Base-by-base conservation (phyloP, 2,888 invertebrate genomes). In the Rhagonycha fulva region DNA sequence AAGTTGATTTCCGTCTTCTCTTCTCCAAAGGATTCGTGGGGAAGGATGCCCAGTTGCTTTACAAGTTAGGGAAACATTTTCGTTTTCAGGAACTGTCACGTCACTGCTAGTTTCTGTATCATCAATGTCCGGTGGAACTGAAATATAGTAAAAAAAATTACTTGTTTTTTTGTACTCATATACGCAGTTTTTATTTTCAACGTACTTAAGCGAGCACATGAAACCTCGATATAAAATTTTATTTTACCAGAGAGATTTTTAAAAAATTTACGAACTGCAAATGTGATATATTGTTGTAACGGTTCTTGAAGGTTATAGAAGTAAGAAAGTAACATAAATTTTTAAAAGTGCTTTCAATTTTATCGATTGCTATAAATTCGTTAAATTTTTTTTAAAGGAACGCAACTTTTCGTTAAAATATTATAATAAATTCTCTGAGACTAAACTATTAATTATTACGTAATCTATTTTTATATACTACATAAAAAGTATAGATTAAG, bases 121-220 rank as follows among this genome's bases (percentile, higher is more conserved):
- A 83, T 90, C 88, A 82, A 92, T 92, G 86, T 91, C 91, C 78
- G 92, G 92, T 23, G 92, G 91, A 74, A 92, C 92, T 92, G 88
- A 9, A 86, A 86, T 69, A 68, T 68, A 69, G 63, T 24, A 68
- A 60, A 47, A 67, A 68, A 69, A 68, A 47, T 47, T 47, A 47
- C n/a, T 47, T 47, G n/a, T 47, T 47, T 47, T 47, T 47, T 47
- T 47, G 47, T n/a, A 47, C 7, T n/a, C 4, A 19, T 19, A 19
- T 26, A 26, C 26, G 26, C 7, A 26, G 26, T 12, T 32, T 32
- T 32, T 32, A 32, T 32, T 32, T 32, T 4, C 4, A 5, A 1
- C 12, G 32, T n/a, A n/a, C 47, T 47, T 47, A 7, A 47, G 47
- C 5, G 47, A 7, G 47, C 47, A 47, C 47, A 47, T n/a, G n/a